These are phyloP conservation scores for Stenodera caucasica DNA, from an alignment of 2,888 invertebrate genomes.

Conservation along the genomic window DNA sequence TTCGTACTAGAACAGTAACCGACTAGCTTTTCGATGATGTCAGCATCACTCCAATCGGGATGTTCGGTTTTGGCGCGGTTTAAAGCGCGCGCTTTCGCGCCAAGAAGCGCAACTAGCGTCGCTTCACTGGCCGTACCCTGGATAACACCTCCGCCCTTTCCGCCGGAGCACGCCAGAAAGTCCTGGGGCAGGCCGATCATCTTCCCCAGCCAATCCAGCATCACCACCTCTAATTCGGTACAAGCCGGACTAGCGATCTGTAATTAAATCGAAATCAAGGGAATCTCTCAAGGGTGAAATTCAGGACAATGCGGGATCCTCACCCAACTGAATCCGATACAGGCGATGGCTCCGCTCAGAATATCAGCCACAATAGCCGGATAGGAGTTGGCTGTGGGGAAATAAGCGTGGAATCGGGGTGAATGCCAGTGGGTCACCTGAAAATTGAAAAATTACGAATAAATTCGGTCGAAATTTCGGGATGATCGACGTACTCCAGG, in stretches of 20 bases:
- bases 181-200: constrained; percentile 84
- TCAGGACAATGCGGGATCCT: constrained; percentile 41
- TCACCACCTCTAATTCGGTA: constrained; percentile 92
- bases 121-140: constrained; percentile 96
- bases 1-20: constrained; percentile 79
- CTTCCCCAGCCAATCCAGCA: constrained; percentile 95
- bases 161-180: constrained; percentile 78
- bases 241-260: constrained; percentile 94
- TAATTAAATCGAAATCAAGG: constrained; percentile 31
- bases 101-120: constrained; percentile 88
- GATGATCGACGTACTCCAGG: constrained; percentile 70
- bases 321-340: constrained; percentile 97
- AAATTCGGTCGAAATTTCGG: not conserved
- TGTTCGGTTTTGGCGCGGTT: constrained; percentile 68
- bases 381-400: constrained; percentile 91
- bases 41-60: constrained; percentile 73
- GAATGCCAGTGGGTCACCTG: constrained; percentile 94
- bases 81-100: constrained; percentile 78
- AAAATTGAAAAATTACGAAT: not conserved
- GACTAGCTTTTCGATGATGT: constrained; percentile 77
- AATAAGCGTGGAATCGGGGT: constrained; percentile 94
- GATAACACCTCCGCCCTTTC: constrained; percentile 86
- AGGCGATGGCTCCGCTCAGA: constrained; percentile 91
- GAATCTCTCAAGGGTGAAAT: constrained; percentile 24
- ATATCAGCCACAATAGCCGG: constrained; percentile 94